Evolutionary conservation across 2,888 invertebrate species (phyloP).

Genomic region (Meiosimyza platycephala): DNA sequence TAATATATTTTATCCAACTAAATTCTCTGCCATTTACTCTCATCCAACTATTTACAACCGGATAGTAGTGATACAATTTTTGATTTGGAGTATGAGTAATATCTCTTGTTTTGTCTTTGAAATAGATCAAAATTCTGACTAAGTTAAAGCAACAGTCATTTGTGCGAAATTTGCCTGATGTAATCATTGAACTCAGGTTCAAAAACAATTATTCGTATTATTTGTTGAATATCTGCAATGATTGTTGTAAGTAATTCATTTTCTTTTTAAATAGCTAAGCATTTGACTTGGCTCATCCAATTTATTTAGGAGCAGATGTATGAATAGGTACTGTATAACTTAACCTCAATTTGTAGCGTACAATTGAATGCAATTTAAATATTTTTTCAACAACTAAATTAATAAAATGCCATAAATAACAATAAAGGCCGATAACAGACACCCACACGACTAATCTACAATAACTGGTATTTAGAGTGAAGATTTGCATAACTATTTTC

Average conservation of each 20-base stretch:
- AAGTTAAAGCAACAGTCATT: too few relatives aligned
- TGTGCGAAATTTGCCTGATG: neutral
- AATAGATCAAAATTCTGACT: too few relatives aligned
- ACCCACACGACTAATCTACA: constrained; percentile 17
- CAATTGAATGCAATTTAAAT: constrained; percentile 36
- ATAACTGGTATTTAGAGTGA: neutral
- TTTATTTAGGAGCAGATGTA: neutral
- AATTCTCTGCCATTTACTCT: too few relatives aligned
- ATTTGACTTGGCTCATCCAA: constrained; percentile 22
- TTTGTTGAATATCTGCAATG: neutral
- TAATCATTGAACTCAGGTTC: constrained; percentile 24
- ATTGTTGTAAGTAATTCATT: constrained; percentile 16
- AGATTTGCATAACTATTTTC: constrained; percentile 6
- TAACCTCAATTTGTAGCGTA: constrained; percentile 25
- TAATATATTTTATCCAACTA: too few relatives aligned
- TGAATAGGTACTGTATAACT: neutral
- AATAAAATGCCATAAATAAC: constrained; percentile 21
- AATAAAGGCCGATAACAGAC: neutral
- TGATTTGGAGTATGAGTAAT: too few relatives aligned
- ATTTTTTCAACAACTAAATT: constrained; percentile 10
- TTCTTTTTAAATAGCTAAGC: neutral
- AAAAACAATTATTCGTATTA: neutral
- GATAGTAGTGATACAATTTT: too few relatives aligned
- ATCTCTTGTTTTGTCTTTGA: too few relatives aligned
- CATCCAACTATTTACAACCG: too few relatives aligned